Evolutionary conservation across 2,888 invertebrate species (phyloP).

Genomic region (Cantharis rufa): DNA sequence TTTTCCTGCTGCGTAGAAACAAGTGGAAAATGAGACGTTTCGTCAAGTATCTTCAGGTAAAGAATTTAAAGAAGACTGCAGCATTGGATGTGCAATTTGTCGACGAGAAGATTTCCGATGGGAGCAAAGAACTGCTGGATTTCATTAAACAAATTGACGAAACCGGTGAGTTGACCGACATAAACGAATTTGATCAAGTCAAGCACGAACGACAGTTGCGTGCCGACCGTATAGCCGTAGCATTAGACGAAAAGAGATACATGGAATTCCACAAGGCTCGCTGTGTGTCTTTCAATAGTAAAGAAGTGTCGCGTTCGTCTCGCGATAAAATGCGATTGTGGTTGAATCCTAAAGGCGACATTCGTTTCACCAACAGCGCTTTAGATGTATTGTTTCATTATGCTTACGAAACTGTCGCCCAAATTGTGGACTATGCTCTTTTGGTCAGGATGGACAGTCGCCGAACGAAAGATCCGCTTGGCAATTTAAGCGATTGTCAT

Average conservation of each 20-base stretch:
- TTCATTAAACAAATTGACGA: conserved; percentile 62
- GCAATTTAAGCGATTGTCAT: conserved; percentile 67
- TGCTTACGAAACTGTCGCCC: conserved; percentile 89
- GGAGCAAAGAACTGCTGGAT: conserved; percentile 57
- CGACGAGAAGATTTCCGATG: conserved; percentile 59
- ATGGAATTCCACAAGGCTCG: conserved; percentile 80
- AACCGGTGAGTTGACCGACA: conserved; percentile 60
- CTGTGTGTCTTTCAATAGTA: conserved; percentile 68
- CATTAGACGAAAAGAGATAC: conserved; percentile 65
- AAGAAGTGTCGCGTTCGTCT: conserved; percentile 40
- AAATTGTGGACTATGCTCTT: conserved; percentile 83
- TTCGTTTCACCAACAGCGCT: conserved; percentile 66
- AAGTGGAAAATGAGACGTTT: conserved; percentile 76
- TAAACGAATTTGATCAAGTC: conserved; percentile 61
- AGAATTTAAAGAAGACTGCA: conserved; percentile 58
- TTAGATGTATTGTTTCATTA: conserved; percentile 81
- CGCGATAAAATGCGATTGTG: conserved; percentile 63
- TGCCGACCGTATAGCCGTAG: conserved; percentile 65
- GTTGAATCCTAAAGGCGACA: conserved; percentile 66
- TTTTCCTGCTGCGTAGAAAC: conserved; percentile 83
- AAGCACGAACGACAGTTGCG: conserved; percentile 64
- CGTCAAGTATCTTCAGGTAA: conserved; percentile 71
- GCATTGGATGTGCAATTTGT: conserved; percentile 52
- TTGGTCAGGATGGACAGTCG: conserved; percentile 77
- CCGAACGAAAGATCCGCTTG: conserved; percentile 71